These are phyloP conservation scores for Dicaeum eximium DNA, from an alignment of 2,113 vertebrate species.

Conservation along the genomic window DNA sequence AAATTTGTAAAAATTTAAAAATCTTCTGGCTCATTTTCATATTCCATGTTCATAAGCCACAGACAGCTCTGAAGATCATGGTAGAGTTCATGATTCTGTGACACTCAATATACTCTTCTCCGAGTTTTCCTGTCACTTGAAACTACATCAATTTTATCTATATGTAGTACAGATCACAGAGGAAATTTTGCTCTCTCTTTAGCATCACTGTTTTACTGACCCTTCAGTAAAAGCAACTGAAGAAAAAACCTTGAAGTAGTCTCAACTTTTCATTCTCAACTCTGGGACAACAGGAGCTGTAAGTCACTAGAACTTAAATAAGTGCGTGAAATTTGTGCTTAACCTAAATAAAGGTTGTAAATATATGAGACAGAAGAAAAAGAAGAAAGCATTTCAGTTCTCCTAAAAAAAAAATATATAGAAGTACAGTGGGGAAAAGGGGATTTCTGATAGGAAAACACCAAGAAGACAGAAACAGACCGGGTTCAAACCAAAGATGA, in stretches of 20 bases:
- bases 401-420: background rate
- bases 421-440: background rate
- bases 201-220: background rate
- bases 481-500: background rate
- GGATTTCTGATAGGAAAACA: background rate
- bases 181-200: background rate
- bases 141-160: background rate
- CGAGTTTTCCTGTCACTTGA: background rate
- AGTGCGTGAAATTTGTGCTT: background rate
- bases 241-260: background rate
- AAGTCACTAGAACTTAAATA: background rate
- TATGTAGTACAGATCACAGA: background rate
- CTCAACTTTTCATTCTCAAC: background rate
- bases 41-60: background rate
- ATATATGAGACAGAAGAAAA: background rate
- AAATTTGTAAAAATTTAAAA: fast-evolving
- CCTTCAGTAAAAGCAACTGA: background rate
- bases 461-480: background rate
- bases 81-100: background rate
- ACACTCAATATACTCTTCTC: background rate
- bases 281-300: background rate
- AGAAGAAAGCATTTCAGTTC: background rate
- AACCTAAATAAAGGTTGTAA: background rate
- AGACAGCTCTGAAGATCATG: background rate
- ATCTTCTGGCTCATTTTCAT: background rate